Evolutionary conservation across 2,888 invertebrate species (phyloP).

Genomic region (Lymantria dispar): DNA sequence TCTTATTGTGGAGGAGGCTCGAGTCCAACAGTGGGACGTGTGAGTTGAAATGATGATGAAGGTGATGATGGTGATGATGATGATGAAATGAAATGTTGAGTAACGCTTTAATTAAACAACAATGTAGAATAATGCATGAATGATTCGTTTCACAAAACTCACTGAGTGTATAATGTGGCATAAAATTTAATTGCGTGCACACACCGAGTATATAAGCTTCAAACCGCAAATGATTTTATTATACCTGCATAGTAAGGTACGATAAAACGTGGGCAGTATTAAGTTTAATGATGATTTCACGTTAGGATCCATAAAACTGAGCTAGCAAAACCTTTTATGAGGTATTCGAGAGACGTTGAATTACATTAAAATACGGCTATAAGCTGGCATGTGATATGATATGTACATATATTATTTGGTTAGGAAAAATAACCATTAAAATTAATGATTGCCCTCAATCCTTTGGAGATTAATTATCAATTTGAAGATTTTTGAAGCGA

Average conservation of each 20-base stretch:
- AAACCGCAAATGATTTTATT: conserved; percentile 5
- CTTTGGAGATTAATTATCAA: too few species aligned
- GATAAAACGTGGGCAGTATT: not conserved
- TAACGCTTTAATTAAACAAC: too few species aligned
- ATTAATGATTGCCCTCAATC: too few species aligned
- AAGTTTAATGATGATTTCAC: conserved; percentile 13
- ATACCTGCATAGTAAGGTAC: conserved; percentile 2
- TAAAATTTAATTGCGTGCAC: conserved; percentile 19
- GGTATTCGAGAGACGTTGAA: not conserved
- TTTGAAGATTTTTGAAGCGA: too few species aligned
- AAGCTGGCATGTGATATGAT: not conserved
- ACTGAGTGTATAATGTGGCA: conserved; percentile 5
- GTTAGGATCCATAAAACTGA: not conserved
- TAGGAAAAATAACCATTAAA: too few species aligned
- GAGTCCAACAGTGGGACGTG: too few species aligned
- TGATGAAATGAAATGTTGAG: too few species aligned
- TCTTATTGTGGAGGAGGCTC: too few species aligned
- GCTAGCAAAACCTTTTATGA: not conserved
- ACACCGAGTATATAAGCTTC: not conserved
- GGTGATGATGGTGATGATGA: too few species aligned
- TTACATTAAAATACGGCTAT: not conserved
- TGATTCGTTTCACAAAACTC: conserved; percentile 12
- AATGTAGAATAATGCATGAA: too few species aligned
- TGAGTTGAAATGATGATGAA: too few species aligned
- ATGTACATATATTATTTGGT: too few species aligned